Base-by-base conservation (phyloP, 2,888 invertebrate species). In the Maniola hyperantus region DNA sequence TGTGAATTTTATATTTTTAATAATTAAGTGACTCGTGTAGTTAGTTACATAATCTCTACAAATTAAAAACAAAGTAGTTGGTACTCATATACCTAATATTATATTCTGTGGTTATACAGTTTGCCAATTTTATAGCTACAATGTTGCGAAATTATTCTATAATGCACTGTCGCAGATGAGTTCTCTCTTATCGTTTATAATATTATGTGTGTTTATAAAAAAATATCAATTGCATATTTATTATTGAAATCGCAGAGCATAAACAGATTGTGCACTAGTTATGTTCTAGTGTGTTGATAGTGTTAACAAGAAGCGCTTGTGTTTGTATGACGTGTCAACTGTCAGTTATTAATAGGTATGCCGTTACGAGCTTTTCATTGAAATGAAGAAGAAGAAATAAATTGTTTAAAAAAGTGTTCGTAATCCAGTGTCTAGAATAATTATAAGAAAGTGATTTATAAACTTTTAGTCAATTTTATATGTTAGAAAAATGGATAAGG, bases 231-330 rank as follows among this genome's bases (percentile, higher is more conserved):
- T 13, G 33, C 6, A 7, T 34, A 34, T 34, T 34, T 51, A 26
- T 54, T 18, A 20, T 13, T 57, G 10, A 18, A 26, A 57, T 11
- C 20, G 39, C 13, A 0, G 57, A 18, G 57, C 18, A 15, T 39
- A 20, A 20, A 6, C 42, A 20, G 18, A 20, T 57, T 36, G 15
- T 6, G 20, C 20, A 26, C 26, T 26, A 26, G 2, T 26, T 26
- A 26, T 26, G 26, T 26, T 1, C 20, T 42, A 57, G 57, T 57
- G 42, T 42, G 57, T 42, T 42, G 20, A 42, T 1, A 0, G 57
- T 20, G 6, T 39, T 57, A 42, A 20, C 13, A 6, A 57, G 57
- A 39, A 20, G 26, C 57, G 57, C 57, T 39, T 57, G 57, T 57
- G 57, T 55, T 18, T 26, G 26, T 2, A 26, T 4, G 26, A 26